phyloP scores from a whole-genome alignment of 2,888 invertebrate genomes.

The Heliconius charithonia region DNA sequence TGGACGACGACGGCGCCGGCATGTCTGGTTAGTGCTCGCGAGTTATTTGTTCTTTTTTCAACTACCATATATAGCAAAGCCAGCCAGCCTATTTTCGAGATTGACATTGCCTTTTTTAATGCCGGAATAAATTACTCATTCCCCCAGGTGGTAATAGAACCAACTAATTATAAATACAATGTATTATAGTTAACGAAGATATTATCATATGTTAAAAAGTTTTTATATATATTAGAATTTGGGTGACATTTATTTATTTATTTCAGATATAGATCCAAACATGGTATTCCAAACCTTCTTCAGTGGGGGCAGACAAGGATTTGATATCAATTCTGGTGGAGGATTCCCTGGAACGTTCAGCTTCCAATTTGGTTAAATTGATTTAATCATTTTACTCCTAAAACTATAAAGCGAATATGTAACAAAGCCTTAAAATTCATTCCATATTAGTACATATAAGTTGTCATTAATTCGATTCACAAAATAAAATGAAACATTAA shows the following conservation, averaged over 20 bases:
- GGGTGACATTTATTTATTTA: conserved; percentile 45
- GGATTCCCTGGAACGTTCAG: conserved; percentile 85
- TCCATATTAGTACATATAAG: conserved; percentile 46
- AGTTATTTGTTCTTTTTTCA: not conserved
- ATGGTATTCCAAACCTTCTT: conserved; percentile 94
- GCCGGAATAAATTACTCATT: too few relatives aligned
- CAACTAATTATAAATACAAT: too few relatives aligned
- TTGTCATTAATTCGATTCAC: conserved; percentile 27
- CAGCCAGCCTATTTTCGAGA: too few relatives aligned
- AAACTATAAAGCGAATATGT: conserved; percentile 23
- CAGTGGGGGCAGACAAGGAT: conserved; percentile 82
- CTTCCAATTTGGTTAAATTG: conserved; percentile 87
- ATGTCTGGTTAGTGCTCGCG: conserved; percentile 69
- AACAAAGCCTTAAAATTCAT: conserved; percentile 49
- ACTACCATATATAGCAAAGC: too few relatives aligned
- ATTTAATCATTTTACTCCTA: not conserved
- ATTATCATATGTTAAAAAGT: too few relatives aligned
- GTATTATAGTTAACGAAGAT: too few relatives aligned
- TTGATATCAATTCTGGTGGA: conserved; percentile 80
- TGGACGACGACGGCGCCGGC: conserved; percentile 87
- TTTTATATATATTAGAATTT: not conserved
- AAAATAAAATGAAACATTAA: conserved; percentile 20
- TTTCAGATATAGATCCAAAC: conserved; percentile 91
- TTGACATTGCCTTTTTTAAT: too few relatives aligned
- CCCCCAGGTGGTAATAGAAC: too few relatives aligned